Evolutionary conservation across 1,140 invertebrate genomes (phyloP).

Genomic region (Drosophila nannoptera): DNA sequence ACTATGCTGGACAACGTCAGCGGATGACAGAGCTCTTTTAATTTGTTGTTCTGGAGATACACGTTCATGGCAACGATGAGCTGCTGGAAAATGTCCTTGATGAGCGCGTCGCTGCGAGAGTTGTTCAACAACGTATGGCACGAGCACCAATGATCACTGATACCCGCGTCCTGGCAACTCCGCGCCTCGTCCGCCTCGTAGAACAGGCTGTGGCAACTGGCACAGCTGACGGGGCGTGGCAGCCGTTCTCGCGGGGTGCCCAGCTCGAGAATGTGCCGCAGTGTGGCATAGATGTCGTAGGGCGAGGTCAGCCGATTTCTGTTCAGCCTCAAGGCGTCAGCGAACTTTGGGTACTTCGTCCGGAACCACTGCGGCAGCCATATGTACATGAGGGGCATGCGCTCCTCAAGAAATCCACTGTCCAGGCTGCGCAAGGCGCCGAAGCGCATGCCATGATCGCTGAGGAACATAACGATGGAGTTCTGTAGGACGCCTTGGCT

Average conservation of each 20-base stretch:
- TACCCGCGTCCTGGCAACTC: conserved; percentile 85
- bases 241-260: conserved; percentile 47
- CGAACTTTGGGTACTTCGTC: conserved; percentile 82
- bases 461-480: conserved; percentile 88
- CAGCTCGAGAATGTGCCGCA: conserved; percentile 78
- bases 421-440: conserved; percentile 83
- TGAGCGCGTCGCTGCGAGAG: conserved; percentile 60
- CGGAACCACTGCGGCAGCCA: conserved; percentile 87
- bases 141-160: conserved; percentile 88
- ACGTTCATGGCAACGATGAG: conserved; percentile 79
- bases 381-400: conserved; percentile 91
- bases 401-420: conserved; percentile 91
- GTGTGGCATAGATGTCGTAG: conserved; percentile 88
- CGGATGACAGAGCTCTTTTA: conserved; percentile 33
- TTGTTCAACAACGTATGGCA: conserved; percentile 79
- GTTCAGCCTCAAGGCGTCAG: conserved; percentile 85
- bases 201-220: conserved; percentile 85
- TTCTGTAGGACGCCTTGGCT: conserved; percentile 82
- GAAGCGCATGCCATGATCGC: conserved; percentile 96
- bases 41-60: conserved; percentile 37
- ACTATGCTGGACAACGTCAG: conserved; percentile 28
- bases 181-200: conserved; percentile 82
- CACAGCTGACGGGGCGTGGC: conserved; percentile 78
- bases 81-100: conserved; percentile 42
- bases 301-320: conserved; percentile 87